Conservation (phyloP, 92 coral and sea anemone species). For the Virgularia gustaviana region DNA sequence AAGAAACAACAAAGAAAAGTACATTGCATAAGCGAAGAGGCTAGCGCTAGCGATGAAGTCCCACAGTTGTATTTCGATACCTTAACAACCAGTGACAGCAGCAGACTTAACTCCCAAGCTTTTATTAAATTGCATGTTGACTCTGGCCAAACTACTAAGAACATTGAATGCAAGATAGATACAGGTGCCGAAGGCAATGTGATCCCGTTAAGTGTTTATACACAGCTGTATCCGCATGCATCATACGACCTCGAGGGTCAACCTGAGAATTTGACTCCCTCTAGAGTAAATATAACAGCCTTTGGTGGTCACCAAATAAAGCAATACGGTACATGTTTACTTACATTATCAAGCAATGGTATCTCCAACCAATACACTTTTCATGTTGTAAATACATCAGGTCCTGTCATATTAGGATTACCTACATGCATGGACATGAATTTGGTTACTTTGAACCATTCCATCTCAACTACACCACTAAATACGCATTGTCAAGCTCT, state of each 20-base stretch:
- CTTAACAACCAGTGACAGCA: conserved; percentile 35
- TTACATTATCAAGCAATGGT: conserved; percentile 15
- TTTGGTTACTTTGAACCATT: conserved; percentile 29
- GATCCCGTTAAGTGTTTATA: conserved; percentile 50
- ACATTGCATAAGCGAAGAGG: too few species aligned
- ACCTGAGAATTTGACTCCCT: conserved; percentile 50
- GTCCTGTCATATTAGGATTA: conserved; percentile 44
- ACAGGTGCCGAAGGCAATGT: conserved; percentile 67
- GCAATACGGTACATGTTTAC: conserved; percentile 10
- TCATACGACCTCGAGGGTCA: conserved; percentile 44
- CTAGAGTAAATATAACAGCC: conserved; percentile 49
- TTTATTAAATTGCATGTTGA: conserved; percentile 54
- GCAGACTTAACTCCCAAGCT: conserved; percentile 51
- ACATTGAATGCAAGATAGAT: conserved; percentile 58
- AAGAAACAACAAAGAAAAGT: too few species aligned
- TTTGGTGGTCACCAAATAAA: conserved; percentile 34
- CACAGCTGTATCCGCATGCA: conserved; percentile 39
- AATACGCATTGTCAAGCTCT: too few species aligned
- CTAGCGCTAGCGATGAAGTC: too few species aligned
- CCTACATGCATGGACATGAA: conserved; percentile 45
- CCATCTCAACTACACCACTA: background rate
- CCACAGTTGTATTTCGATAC: conserved; percentile 58
- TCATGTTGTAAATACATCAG: conserved; percentile 39
- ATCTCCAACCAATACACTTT: conserved; percentile 29
- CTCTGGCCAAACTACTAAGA: conserved; percentile 32